A percentile compares a stretch with the other conserved stretches of the same genome.
These are phyloP conservation scores for Anguilla obscura DNA, from an alignment of 2,797 vertebrate genomes.

Conservation along the genomic window DNA sequence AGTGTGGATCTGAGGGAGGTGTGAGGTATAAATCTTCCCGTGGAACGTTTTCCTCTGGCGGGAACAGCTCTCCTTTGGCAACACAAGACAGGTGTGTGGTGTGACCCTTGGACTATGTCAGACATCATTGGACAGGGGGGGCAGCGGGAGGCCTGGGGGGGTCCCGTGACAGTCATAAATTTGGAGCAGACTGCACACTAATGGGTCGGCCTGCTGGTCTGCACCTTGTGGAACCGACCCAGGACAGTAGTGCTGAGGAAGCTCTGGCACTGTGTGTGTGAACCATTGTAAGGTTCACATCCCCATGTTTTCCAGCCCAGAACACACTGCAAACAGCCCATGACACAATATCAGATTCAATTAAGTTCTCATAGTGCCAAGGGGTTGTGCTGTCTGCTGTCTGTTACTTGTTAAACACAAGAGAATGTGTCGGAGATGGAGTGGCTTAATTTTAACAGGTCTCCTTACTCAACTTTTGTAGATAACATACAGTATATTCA, in stretches of 20 bases:
- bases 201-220: neutral
- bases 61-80: neutral
- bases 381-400: neutral
- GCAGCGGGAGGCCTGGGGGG: neutral
- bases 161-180: constrained; percentile 10
- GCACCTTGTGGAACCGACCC: neutral
- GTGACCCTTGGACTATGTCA: neutral
- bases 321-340: neutral
- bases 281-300: neutral
- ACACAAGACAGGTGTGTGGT: neutral
- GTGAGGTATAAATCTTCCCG: neutral
- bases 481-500: neutral
- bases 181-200: neutral
- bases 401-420: neutral
- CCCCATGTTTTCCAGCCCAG: neutral
- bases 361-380: neutral
- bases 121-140: neutral
- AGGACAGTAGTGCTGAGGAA: neutral
- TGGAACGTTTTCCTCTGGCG: neutral
- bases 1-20: neutral
- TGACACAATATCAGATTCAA: neutral
- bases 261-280: neutral
- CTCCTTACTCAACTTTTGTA: neutral
- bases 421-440: neutral
- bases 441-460: neutral